These are phyloP conservation scores for Poeciliopsis presidionis DNA, from an alignment of 2,797 vertebrate species.

Conservation along the genomic window DNA sequence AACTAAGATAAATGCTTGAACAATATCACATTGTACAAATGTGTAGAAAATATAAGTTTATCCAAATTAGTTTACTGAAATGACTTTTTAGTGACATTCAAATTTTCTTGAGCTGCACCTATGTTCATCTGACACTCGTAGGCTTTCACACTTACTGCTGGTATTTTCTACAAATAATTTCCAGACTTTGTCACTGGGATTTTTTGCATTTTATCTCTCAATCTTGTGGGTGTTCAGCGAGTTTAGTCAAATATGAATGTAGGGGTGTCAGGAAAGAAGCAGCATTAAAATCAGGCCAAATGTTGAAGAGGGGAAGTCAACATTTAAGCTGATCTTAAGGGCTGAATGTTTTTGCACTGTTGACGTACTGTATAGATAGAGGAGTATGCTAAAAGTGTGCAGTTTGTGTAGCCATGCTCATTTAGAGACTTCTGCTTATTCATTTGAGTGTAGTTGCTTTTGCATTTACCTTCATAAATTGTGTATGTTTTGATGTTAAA, in stretches of 20 bases:
- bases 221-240: slow-evolving; percentile 37
- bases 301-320: slow-evolving; percentile 23
- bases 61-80: background rate
- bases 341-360: slow-evolving; percentile 73
- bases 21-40: background rate
- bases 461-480: slow-evolving; percentile 40
- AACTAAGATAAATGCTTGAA: background rate
- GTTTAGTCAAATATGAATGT: slow-evolving; percentile 71
- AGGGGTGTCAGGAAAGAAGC: slow-evolving; percentile 37
- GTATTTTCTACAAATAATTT: slow-evolving; percentile 14
- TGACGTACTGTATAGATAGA: slow-evolving; percentile 70
- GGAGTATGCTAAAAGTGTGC: slow-evolving; percentile 36
- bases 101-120: slow-evolving; percentile 1
- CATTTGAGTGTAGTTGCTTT: slow-evolving; percentile 39
- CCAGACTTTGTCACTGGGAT: background rate
- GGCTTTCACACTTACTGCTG: slow-evolving; percentile 31
- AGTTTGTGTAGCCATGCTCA: slow-evolving; percentile 41
- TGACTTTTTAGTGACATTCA: background rate
- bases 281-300: slow-evolving; percentile 22
- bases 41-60: background rate
- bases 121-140: slow-evolving; percentile 30
- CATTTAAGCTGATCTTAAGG: slow-evolving; percentile 12
- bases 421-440: slow-evolving; percentile 38
- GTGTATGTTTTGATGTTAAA: slow-evolving; percentile 40
- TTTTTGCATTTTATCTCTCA: slow-evolving; percentile 25